phyloP scores from a whole-genome alignment of 2,797 vertebrate genomes.

The Helicolenus hilgendorfi region DNA sequence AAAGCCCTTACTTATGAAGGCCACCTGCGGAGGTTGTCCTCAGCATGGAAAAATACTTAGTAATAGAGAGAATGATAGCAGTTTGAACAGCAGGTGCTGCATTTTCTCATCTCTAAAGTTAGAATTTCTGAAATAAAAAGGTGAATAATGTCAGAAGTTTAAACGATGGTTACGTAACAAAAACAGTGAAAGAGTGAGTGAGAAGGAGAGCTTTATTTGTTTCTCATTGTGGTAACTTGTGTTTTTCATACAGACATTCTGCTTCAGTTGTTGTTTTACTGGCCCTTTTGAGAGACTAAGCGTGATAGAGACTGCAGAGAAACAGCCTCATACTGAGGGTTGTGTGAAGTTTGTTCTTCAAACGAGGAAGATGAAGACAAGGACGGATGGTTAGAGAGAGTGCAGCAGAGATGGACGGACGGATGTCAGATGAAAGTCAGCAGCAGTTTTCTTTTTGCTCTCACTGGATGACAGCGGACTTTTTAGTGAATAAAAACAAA shows the following conservation, averaged over 20 bases:
- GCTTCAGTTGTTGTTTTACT: background rate
- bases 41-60: background rate
- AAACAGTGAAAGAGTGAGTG: background rate
- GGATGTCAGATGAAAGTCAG: conserved; percentile 38
- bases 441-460: conserved; percentile 21
- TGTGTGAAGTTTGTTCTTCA: conserved; percentile 22
- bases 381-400: conserved; percentile 12
- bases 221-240: background rate
- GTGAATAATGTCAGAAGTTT: too few species aligned
- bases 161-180: background rate
- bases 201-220: background rate
- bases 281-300: background rate
- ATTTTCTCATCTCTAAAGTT: background rate
- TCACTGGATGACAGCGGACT: background rate
- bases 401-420: conserved; percentile 21
- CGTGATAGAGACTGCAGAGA: background rate
- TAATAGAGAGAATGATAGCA: background rate
- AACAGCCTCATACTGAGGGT: background rate
- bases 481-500: conserved; percentile 1
- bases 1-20: background rate
- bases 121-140: background rate
- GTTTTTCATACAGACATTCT: background rate
- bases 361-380: conserved; percentile 36
- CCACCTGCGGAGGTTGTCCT: background rate
- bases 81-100: background rate